Percentiles rank a stretch among this genome's conserved stretches.
Evolutionary conservation across 2,888 invertebrate species (phyloP).

Genomic region (Enchytraeus crypticus): DNA sequence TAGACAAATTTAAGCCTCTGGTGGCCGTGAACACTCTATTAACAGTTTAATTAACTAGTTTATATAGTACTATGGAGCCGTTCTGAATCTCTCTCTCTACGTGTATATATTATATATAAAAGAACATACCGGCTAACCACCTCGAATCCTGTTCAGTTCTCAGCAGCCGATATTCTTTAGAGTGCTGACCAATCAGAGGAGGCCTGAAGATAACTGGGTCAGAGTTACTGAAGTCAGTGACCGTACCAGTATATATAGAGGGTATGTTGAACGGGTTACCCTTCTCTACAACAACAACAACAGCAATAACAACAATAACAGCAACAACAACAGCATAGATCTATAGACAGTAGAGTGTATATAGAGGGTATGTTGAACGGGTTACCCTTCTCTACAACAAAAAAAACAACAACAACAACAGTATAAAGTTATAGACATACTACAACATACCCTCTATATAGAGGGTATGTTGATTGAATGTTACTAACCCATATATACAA

Average conservation of each 20-base stretch:
- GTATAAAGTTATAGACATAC: no score
- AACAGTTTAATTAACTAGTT: no score
- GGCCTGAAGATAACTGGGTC: conserved; percentile 16
- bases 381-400: conserved; percentile 17
- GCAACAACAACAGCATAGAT: not conserved
- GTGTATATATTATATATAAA: no score
- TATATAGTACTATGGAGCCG: no score
- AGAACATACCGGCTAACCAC: conserved; percentile 8
- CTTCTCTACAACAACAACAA: conserved; percentile 9
- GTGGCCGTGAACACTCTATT: no score
- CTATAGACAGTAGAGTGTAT: conserved; percentile 7
- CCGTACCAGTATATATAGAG: conserved; percentile 17
- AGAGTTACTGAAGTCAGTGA: conserved; percentile 18
- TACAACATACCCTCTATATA: no score
- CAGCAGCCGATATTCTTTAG: conserved; percentile 6
- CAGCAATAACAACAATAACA: no score
- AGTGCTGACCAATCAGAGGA: not conserved
- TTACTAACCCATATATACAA: no score
- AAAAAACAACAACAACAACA: no score
- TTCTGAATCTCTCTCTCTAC: no score
- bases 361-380: conserved; percentile 10
- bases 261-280: conserved; percentile 15
- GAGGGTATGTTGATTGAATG: no score
- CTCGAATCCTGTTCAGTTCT: conserved; percentile 9
- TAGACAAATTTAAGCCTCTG: no score